phyloP scores from a whole-genome alignment of 2,888 invertebrate genomes.

The Coelogynopora nodosa region DNA sequence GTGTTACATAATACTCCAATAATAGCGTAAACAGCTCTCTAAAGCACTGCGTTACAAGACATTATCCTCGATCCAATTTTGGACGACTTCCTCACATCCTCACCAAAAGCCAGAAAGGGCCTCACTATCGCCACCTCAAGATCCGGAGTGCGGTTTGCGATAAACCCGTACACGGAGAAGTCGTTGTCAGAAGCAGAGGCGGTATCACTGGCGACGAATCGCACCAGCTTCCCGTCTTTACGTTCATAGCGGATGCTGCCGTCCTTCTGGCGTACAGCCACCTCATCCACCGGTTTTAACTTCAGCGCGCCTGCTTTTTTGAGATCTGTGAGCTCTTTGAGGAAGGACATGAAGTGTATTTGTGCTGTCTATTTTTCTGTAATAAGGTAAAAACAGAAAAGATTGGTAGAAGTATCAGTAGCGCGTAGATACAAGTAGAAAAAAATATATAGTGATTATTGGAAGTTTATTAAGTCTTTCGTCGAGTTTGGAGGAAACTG shows the following conservation, averaged over 20 bases:
- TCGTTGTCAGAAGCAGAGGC: constrained; percentile 13
- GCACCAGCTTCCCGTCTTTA: not conserved
- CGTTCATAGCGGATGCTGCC: not conserved
- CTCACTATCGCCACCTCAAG: not conserved
- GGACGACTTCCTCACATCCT: not conserved
- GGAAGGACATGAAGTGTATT: not conserved
- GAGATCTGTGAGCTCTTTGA: not conserved
- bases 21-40: too few species aligned
- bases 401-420: too few species aligned
- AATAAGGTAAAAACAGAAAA: too few species aligned
- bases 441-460: too few species aligned
- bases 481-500: too few species aligned
- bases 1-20: too few species aligned
- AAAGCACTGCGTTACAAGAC: too few species aligned
- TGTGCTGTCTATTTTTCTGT: too few species aligned
- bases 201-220: not conserved
- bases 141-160: not conserved
- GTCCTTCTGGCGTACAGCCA: not conserved
- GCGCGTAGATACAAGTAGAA: too few species aligned
- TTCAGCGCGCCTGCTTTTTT: not conserved
- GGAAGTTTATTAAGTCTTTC: too few species aligned
- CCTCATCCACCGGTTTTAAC: not conserved
- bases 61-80: too few species aligned
- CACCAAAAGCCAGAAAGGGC: not conserved
- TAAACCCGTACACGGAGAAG: constrained; percentile 4